Percentiles rank a stretch among this genome's conserved stretches.
These are phyloP conservation scores for Tragelaphus strepsiceros DNA, from an alignment of 2,113 vertebrate species.

Conservation along the genomic window DNA sequence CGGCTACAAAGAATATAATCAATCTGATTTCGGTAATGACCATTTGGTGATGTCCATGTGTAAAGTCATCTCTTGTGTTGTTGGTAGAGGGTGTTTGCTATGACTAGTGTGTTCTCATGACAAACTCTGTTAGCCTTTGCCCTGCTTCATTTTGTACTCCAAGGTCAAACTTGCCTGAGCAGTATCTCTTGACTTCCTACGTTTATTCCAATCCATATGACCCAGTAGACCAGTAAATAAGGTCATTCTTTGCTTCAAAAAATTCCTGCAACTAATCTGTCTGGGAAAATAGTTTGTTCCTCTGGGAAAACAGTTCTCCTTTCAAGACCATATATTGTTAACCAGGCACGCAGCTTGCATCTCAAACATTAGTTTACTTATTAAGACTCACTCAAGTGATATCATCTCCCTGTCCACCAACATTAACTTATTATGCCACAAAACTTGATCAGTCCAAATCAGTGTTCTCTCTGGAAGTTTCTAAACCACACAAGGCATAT, in stretches of 20 bases:
- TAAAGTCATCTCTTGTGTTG: background rate
- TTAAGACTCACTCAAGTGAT: background rate
- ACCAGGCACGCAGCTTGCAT: background rate
- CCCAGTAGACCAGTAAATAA: background rate
- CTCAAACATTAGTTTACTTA: background rate
- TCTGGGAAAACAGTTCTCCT: background rate
- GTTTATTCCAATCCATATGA: background rate
- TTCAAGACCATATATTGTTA: conserved; percentile 1
- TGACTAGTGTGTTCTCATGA: background rate
- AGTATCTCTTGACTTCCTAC: background rate
- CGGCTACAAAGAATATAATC: background rate
- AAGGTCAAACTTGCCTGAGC: background rate
- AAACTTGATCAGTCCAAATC: background rate
- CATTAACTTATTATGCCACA: background rate
- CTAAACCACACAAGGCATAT: background rate
- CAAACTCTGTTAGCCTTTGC: background rate
- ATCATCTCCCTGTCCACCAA: background rate
- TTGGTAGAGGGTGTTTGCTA: background rate
- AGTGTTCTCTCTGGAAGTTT: background rate
- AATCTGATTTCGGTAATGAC: background rate
- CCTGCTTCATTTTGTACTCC: background rate
- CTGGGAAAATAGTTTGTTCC: background rate
- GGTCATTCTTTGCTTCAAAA: background rate
- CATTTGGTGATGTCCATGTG: background rate
- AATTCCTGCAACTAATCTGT: conserved; percentile 7